Conservation (phyloP, 2,797 vertebrate genomes). For the Labroides dimidiatus region DNA sequence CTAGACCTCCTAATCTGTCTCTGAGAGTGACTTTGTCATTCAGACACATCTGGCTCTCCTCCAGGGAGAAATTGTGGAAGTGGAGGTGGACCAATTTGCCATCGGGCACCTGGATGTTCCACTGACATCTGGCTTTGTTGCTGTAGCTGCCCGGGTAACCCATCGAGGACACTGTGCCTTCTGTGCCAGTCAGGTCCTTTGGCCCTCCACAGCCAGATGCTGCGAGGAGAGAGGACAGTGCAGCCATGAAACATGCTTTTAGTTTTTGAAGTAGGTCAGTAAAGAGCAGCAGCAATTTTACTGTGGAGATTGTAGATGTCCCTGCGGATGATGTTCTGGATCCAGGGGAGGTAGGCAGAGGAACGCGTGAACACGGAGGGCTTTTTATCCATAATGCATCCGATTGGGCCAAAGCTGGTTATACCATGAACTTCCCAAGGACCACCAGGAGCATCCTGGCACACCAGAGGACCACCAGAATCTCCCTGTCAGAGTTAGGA, state of each 20-base stretch:
- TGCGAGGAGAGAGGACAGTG: conserved; percentile 53
- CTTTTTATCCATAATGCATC: conserved; percentile 87
- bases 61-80: conserved; percentile 83
- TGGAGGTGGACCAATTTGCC: conserved; percentile 82
- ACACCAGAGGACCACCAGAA: conserved; percentile 85
- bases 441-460: conserved; percentile 65
- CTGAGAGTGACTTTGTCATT: conserved; percentile 80
- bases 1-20: conserved; percentile 77
- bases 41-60: conserved; percentile 80
- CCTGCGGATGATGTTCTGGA: conserved; percentile 78
- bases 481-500: conserved; percentile 76
- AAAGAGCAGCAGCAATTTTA: conserved; percentile 57
- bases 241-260: conserved; percentile 2
- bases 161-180: conserved; percentile 80
- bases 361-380: conserved; percentile 85
- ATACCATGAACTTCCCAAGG: conserved; percentile 85
- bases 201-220: conserved; percentile 82
- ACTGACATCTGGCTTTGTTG: conserved; percentile 79
- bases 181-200: conserved; percentile 71
- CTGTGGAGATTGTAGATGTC: conserved; percentile 79
- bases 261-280: conserved; percentile 24
- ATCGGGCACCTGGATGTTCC: conserved; percentile 78
- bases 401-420: conserved; percentile 87
- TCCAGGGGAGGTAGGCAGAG: conserved; percentile 84
- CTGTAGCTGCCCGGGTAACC: conserved; percentile 76